phyloP scores from a whole-genome alignment of 2,888 invertebrate species.

The Philaethria dido region DNA sequence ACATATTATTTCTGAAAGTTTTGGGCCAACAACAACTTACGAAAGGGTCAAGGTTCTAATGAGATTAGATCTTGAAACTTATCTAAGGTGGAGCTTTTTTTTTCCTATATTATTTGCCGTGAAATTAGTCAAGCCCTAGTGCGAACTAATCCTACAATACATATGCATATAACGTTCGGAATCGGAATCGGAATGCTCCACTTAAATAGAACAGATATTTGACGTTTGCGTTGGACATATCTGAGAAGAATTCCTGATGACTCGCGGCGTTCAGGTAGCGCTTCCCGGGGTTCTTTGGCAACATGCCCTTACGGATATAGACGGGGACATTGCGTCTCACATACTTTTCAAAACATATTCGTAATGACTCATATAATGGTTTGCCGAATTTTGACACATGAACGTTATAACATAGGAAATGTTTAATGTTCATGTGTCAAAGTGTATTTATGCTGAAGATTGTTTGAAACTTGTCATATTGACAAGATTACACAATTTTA shows the following conservation, averaged over 20 bases:
- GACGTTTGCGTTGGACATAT: slow-evolving; percentile 29
- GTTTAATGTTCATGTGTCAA: neutral
- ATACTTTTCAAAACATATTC: slow-evolving; percentile 49
- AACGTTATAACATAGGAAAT: neutral
- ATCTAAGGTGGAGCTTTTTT: neutral
- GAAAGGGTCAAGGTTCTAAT: neutral
- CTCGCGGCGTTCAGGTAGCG: slow-evolving; percentile 64
- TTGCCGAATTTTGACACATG: neutral
- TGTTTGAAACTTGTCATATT: too few relatives aligned
- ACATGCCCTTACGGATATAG: slow-evolving; percentile 77
- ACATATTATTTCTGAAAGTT: neutral
- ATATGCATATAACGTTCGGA: neutral
- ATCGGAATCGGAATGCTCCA: neutral
- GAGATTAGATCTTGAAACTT: neutral
- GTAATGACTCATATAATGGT: slow-evolving; percentile 46
- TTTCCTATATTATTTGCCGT: neutral
- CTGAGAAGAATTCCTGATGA: slow-evolving; percentile 45
- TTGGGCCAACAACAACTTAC: neutral
- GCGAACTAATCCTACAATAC: neutral
- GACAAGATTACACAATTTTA: too few relatives aligned
- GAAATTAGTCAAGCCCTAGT: neutral
- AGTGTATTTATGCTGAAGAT: too few relatives aligned
- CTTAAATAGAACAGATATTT: slow-evolving; percentile 36
- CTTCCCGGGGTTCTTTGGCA: slow-evolving; percentile 69
- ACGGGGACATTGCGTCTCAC: slow-evolving; percentile 60